These are phyloP conservation scores for Apis laboriosa DNA, from an alignment of 1,140 invertebrate species.

Conservation along the genomic window DNA sequence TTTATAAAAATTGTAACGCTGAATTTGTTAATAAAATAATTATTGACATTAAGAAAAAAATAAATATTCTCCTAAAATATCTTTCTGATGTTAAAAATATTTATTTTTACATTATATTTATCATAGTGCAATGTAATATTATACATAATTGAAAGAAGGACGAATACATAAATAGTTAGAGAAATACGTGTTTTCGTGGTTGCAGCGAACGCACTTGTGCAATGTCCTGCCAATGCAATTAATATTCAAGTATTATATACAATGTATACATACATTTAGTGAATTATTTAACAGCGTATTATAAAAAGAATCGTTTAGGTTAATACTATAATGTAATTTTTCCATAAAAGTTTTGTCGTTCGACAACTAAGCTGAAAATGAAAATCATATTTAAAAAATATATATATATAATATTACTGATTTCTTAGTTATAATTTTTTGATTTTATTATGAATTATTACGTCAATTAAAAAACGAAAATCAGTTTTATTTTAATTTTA, in stretches of 20 bases:
- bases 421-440: neutral
- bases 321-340: slow-evolving; percentile 6
- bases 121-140: slow-evolving; percentile 18
- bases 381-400: neutral
- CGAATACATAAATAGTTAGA: slow-evolving; percentile 14
- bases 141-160: slow-evolving; percentile 18
- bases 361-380: no score
- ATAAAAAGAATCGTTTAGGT: slow-evolving; percentile 3
- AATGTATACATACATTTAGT: slow-evolving; percentile 33
- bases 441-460: neutral
- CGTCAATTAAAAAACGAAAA: neutral
- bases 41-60: slow-evolving; percentile 6
- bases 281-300: slow-evolving; percentile 43
- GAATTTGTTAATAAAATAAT: neutral
- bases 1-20: neutral
- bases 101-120: slow-evolving; percentile 27
- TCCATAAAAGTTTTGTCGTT: slow-evolving; percentile 34
- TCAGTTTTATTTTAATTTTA: neutral
- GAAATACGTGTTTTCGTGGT: slow-evolving; percentile 55
- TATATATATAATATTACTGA: neutral
- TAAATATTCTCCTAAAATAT: neutral
- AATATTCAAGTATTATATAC: slow-evolving; percentile 56
- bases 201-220: slow-evolving; percentile 63
- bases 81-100: neutral
- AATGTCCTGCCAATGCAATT: slow-evolving; percentile 77